Evolutionary conservation across 1,140 invertebrate genomes (phyloP).

Genomic region (Anastrepha obliqua): DNA sequence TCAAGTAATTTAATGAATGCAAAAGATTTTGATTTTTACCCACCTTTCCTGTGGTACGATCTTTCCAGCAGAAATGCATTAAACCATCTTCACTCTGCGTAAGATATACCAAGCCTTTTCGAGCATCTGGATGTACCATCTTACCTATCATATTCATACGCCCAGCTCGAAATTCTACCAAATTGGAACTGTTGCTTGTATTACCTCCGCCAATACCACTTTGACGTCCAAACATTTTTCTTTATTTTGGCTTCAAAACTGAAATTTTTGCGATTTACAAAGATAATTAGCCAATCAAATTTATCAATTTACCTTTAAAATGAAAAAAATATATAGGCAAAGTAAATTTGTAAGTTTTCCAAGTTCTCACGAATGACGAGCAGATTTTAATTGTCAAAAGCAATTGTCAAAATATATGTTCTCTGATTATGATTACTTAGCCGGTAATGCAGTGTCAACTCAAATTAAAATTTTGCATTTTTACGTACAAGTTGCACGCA

Average conservation of each 20-base stretch:
- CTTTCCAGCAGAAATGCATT: conserved; percentile 99
- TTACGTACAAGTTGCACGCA: too few relatives aligned
- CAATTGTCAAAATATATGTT: background rate
- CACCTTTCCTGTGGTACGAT: conserved; percentile 82
- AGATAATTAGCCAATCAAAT: background rate
- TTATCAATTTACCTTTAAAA: background rate
- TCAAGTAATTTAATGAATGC: background rate
- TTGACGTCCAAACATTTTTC: conserved; percentile 71
- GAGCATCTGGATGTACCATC: conserved; percentile 95
- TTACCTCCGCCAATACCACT: conserved; percentile 80
- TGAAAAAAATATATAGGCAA: background rate
- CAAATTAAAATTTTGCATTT: too few relatives aligned
- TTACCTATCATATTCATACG: conserved; percentile 97
- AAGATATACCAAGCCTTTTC: conserved; percentile 95
- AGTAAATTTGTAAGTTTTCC: background rate
- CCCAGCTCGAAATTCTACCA: conserved; percentile 96
- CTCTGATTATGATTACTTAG: background rate
- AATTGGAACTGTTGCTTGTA: conserved; percentile 87
- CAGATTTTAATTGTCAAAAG: conserved; percentile 31
- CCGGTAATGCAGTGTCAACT: background rate
- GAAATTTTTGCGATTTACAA: background rate
- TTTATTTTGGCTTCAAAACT: background rate
- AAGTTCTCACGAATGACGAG: conserved; percentile 36
- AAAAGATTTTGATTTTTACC: background rate
- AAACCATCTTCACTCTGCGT: conserved; percentile 96